phyloP scores from a whole-genome alignment of 2,797 vertebrate species.

The Nyctibius grandis region DNA sequence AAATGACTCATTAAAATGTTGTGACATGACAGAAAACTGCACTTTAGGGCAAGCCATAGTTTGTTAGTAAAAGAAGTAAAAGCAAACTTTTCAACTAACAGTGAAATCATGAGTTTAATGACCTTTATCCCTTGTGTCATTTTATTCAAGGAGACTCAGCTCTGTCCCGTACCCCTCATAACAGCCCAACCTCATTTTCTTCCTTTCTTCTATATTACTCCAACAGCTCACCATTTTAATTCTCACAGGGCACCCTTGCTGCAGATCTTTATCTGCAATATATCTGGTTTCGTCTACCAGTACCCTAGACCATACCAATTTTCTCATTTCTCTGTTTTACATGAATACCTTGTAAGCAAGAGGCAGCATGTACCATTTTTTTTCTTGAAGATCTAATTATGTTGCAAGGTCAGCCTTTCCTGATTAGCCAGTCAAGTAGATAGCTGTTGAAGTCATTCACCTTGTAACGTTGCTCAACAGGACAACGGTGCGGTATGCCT shows the following conservation, averaged over 20 bases:
- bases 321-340: not conserved
- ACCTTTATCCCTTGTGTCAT: not conserved
- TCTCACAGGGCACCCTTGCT: not conserved
- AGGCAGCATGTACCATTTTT: not conserved
- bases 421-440: not conserved
- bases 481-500: not conserved
- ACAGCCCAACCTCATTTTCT: not conserved
- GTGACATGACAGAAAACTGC: not conserved
- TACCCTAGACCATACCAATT: not conserved
- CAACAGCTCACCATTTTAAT: not conserved
- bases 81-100: not conserved
- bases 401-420: not conserved
- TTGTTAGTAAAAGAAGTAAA: not conserved
- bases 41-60: not conserved
- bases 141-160: not conserved
- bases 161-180: not conserved
- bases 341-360: not conserved
- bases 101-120: not conserved
- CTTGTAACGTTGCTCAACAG: accelerated
- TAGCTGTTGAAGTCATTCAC: not conserved
- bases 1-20: not conserved
- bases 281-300: not conserved
- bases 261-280: not conserved
- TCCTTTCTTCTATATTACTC: not conserved
- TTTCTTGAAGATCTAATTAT: not conserved